Evolutionary conservation across 2,113 vertebrate genomes (phyloP).

Genomic region (Indicator indicator): DNA sequence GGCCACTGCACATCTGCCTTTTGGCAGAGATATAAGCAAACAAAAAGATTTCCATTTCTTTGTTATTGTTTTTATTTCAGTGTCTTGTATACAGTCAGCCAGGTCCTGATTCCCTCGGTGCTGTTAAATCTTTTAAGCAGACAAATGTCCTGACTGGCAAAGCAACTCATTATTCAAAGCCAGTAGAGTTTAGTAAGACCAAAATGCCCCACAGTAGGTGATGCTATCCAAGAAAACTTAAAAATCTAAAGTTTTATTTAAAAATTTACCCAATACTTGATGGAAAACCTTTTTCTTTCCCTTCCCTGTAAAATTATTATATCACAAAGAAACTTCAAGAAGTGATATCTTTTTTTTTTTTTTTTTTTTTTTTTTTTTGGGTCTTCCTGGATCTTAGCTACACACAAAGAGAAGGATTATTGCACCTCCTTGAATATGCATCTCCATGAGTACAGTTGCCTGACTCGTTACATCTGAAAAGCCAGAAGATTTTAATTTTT

Average conservation of each 20-base stretch:
- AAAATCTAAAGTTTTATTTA: neutral
- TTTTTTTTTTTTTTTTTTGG: neutral
- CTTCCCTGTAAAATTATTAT: neutral
- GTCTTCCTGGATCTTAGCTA: neutral
- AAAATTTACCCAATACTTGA: neutral
- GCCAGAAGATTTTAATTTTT: neutral
- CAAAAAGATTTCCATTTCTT: neutral
- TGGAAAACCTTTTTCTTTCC: neutral
- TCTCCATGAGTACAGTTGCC: neutral
- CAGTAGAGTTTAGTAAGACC: neutral
- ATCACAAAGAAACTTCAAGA: neutral
- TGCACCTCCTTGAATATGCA: neutral
- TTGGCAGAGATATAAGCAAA: neutral
- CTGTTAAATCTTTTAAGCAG: neutral
- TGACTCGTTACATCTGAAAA: neutral
- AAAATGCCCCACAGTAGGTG: neutral
- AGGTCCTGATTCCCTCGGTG: neutral
- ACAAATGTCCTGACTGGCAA: neutral
- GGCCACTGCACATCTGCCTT: neutral
- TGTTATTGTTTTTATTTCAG: neutral
- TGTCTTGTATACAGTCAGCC: neutral
- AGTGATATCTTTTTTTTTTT: neutral
- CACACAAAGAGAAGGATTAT: neutral
- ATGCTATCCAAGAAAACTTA: neutral
- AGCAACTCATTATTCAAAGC: neutral